Evolutionary conservation across 2,797 vertebrate species (phyloP).

Genomic region (Danio choprae): DNA sequence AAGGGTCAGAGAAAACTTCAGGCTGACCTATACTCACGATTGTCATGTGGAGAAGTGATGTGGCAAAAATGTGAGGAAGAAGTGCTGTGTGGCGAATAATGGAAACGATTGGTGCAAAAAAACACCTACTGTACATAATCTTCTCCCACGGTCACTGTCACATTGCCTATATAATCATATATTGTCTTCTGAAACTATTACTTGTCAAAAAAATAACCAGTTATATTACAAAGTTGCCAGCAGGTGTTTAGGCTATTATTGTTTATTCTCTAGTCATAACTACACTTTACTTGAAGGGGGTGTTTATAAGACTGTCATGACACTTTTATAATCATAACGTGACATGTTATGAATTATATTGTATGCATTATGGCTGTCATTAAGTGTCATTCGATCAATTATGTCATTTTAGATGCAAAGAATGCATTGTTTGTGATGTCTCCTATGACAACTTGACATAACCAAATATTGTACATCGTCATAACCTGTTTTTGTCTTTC

Average conservation of each 20-base stretch:
- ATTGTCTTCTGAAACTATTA: background rate
- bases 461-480: too few species aligned
- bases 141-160: slow-evolving; percentile 19
- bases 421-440: too few species aligned
- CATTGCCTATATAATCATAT: background rate
- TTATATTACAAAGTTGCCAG: background rate
- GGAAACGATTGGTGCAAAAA: slow-evolving; percentile 9
- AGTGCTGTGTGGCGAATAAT: background rate
- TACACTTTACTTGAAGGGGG: too few species aligned
- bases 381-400: too few species aligned
- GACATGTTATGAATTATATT: too few species aligned
- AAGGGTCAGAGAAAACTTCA: slow-evolving; percentile 37
- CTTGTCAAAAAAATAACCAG: background rate
- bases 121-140: background rate
- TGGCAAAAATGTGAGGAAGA: slow-evolving; percentile 45
- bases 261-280: background rate
- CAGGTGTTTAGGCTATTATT: background rate
- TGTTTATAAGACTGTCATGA: too few species aligned
- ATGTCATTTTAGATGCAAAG: too few species aligned
- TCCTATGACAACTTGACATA: too few species aligned
- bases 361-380: too few species aligned
- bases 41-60: slow-evolving; percentile 8
- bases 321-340: too few species aligned
- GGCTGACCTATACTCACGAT: slow-evolving; percentile 19
- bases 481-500: too few species aligned